These are phyloP conservation scores for Morpho helenor DNA, from an alignment of 2,888 invertebrate species.

Conservation along the genomic window DNA sequence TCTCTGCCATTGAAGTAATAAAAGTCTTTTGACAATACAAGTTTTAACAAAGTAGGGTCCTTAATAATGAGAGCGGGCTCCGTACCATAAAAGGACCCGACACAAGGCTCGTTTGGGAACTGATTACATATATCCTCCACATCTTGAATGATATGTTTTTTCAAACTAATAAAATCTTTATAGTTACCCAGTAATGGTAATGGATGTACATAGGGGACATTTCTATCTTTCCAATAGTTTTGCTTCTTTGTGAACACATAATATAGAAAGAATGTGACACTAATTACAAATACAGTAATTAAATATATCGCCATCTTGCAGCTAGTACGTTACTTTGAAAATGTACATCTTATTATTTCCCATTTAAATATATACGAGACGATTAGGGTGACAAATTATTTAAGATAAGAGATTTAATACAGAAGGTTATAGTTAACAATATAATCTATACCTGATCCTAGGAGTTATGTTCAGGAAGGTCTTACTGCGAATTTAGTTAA, in stretches of 20 bases:
- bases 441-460: no score
- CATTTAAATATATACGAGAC: no score
- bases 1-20: slow-evolving; percentile 55
- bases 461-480: no score
- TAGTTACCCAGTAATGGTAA: neutral
- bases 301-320: no score
- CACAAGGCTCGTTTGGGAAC: slow-evolving; percentile 43
- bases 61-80: slow-evolving; percentile 50
- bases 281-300: no score
- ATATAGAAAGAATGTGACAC: slow-evolving; percentile 9
- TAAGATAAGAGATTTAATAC: no score
- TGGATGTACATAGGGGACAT: neutral
- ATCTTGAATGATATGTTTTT: slow-evolving; percentile 19
- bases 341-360: no score
- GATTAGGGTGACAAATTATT: no score
- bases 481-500: no score
- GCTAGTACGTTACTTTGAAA: no score
- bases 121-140: slow-evolving; percentile 39
- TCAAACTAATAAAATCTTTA: neutral
- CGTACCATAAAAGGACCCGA: slow-evolving; percentile 51
- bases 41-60: slow-evolving; percentile 49
- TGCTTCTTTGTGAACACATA: neutral
- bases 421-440: no score
- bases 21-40: slow-evolving; percentile 51
- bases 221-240: neutral